Conservation (phyloP, 2,113 vertebrate genomes). For the Pseudolaguvia tuberculata region DNA sequence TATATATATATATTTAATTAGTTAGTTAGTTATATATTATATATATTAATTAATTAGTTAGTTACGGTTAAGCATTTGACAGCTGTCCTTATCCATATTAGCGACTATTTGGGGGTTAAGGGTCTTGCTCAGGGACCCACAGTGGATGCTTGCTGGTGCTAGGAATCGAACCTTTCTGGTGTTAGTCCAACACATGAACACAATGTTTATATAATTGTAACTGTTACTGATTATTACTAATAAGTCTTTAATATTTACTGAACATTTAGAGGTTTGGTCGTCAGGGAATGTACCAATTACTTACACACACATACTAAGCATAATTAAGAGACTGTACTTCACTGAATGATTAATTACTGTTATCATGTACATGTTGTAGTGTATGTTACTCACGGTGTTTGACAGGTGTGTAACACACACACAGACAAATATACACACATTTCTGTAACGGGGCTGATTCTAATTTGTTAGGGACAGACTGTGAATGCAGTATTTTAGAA, state of each 20-base stretch:
- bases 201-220: neutral
- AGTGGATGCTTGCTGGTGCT: no score
- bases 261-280: neutral
- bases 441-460: slow-evolving; percentile 47
- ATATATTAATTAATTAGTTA: no score
- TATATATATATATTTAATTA: no score
- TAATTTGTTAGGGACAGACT: slow-evolving; percentile 48
- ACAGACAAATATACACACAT: slow-evolving; percentile 5
- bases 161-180: no score
- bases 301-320: neutral
- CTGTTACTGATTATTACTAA: neutral
- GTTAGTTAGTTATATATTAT: no score
- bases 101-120: no score
- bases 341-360: slow-evolving; percentile 1
- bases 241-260: neutral
- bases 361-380: neutral
- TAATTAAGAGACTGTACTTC: neutral
- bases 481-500: slow-evolving; percentile 43
- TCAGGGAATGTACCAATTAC: neutral
- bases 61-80: no score
- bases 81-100: no score
- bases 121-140: no score
- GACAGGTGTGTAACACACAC: no score
- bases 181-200: no score
- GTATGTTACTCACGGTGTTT: slow-evolving; percentile 2